Evolutionary conservation across 2,888 invertebrate species (phyloP).

Genomic region (Lithophane socia): DNA sequence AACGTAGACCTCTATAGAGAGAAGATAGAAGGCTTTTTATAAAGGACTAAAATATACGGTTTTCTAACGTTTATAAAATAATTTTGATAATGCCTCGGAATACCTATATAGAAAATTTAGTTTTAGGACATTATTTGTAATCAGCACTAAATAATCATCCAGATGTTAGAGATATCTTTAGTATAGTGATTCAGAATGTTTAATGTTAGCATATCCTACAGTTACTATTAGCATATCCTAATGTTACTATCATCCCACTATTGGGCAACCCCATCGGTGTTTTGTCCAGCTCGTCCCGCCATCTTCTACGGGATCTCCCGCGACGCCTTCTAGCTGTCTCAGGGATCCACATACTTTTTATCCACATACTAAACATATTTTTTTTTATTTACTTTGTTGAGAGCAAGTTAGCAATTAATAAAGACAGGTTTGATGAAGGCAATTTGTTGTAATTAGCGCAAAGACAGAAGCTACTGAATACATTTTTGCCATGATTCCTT

Average conservation of each 20-base stretch:
- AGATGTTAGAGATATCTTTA: neutral
- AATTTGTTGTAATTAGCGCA: neutral
- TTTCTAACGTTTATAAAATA: constrained; percentile 6
- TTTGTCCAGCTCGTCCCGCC: neutral
- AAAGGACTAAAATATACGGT: constrained; percentile 24
- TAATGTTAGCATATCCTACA: neutral
- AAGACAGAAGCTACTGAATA: neutral
- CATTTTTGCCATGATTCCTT: neutral
- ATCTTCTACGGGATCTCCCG: neutral
- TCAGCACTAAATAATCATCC: neutral
- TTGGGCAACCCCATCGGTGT: neutral
- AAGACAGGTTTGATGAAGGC: neutral
- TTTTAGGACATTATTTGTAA: constrained; percentile 5
- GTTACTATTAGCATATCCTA: neutral
- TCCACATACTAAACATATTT: neutral
- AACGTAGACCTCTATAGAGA: constrained; percentile 17
- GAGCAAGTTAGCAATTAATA: no score
- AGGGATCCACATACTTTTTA: neutral
- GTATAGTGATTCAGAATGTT: neutral
- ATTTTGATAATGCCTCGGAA: neutral
- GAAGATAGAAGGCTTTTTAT: constrained; percentile 38
- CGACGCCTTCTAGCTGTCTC: neutral
- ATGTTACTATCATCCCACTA: neutral
- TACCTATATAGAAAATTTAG: constrained; percentile 1
- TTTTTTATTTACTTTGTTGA: no score